Base-by-base conservation (phyloP, 2,888 invertebrate genomes). In the Catocala nupta region DNA sequence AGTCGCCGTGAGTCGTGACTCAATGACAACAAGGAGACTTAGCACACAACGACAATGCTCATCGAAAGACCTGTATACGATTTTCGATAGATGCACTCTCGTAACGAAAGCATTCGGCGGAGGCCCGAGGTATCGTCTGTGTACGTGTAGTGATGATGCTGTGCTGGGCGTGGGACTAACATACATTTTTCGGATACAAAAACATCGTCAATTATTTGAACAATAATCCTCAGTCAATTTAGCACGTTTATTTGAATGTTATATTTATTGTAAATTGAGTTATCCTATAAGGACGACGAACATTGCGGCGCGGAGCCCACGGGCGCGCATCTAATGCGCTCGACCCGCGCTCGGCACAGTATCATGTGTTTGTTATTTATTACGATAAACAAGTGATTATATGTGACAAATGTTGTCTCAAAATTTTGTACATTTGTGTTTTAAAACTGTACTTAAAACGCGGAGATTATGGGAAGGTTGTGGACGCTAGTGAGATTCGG, bases 51-150 rank as follows among this genome's bases (percentile, higher is more conserved):
- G 82, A 87, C 73, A 74, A 64, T 66, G 81, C 81, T 84, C 79
- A 86, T 71, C 82, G 81, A 82, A 82, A 55, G 70, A 83, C 45
- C 81, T 43, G 84, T 84, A 81, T 83, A 86, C 77, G 84, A 84
- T 79, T 61, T 55, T 59, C 53, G 61, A 71, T 66, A n/a, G n/a
- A 60, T 66, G 65, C 59, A 48, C 54, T 62, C 51, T 8, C 36
- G 9, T 9, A 39, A 39, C 36, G 9, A 7, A 39, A 9, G 36
- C 36, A 25, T 3, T 4, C 25, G 25, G 25, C 25, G 25, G 25
- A 47, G 7, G n/a, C 16, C 12, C 47, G 47, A 12, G 8, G 13
- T n/a, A 16, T 50, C 33, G 42, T 57, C 43, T 56, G 51, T 45
- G n/a, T 45, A 45, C 4, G 10, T 54, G 64, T 56, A 65, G 52